Evolutionary conservation across 1,140 invertebrate genomes (phyloP), one percentile per base, ranked within the genome.

Genomic region (Bombus waltoni): DNA sequence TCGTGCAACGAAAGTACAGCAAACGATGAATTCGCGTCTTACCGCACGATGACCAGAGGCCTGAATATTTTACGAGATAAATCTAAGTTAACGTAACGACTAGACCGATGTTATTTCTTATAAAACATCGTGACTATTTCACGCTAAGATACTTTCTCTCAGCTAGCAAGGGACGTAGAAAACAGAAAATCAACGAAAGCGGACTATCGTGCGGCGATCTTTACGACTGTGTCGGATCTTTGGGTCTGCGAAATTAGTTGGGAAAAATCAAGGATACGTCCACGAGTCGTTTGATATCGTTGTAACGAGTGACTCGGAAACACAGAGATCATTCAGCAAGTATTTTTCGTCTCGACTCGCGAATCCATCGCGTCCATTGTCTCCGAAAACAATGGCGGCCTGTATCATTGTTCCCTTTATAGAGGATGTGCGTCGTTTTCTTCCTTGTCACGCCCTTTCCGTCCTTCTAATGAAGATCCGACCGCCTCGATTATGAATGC

Each of bases 331-430:
- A 79, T 84, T 66, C 65, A 5, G 40, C 35, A 5, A 44, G 76
- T 10, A n/a, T 53, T 68, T 77, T 59, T 47, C 79, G 76, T 82
- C 65, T 87, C 77, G 38, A 83, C 62, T 57, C 28, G 22, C 47
- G 70, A 81, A 57, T 18, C 35, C 44, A 72, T 65, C 57, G 65
- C 15, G 65, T 59, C 86, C 81, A 92, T 92, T 91, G 88, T 92
- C 85, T 88, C 72, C 62, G 70, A 44, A 83, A 88, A 92, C 92
- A 93, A 91, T 92, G 85, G 89, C 74, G 66, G 72, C 85, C 82
- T 92, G 88, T 91, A 90, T 92, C 92, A 90, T 92, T 92, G 91
- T 92, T 86, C 81, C 81, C 65, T 86, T 91, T 87, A 87, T 57
- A 88, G 79, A 72, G 68, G 68, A 65, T 71, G 72, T 81, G 74